Evolutionary conservation across 53 echinoderm and acorn worm genomes (phyloP).

Genomic region (Echinometra lucunter): DNA sequence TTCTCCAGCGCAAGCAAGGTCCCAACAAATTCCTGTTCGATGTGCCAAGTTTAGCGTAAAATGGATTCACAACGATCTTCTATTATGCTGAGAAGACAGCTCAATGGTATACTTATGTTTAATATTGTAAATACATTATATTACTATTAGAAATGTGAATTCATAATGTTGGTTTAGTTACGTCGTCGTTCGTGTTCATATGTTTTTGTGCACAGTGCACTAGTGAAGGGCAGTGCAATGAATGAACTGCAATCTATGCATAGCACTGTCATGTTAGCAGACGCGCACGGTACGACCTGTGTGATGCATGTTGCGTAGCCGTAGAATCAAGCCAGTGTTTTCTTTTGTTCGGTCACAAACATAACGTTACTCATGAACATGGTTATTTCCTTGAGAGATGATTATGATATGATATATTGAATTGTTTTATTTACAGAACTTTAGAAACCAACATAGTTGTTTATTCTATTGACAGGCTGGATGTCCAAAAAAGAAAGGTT

Average conservation of each 20-base stretch:
- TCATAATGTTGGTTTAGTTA: background rate
- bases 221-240: background rate
- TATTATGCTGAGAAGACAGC: background rate
- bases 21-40: background rate
- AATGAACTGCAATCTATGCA: background rate
- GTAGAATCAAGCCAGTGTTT: background rate
- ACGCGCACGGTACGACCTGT: conserved; percentile 6
- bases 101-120: background rate
- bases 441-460: too few relatives aligned
- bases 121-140: background rate
- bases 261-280: background rate
- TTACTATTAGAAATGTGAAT: background rate
- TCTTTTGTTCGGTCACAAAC: background rate
- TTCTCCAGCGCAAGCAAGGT: background rate
- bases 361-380: background rate
- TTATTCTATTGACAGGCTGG: too few relatives aligned
- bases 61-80: background rate
- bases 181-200: background rate
- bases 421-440: too few relatives aligned
- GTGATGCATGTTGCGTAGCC: too few relatives aligned
- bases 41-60: background rate
- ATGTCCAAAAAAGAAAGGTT: too few relatives aligned
- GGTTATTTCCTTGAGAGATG: background rate
- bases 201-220: background rate
- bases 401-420: too few relatives aligned